A percentile compares a stretch with the other conserved stretches of the same genome.
Conservation (phyloP, 2,797 vertebrate genomes). For the Accipiter fasciatus region DNA sequence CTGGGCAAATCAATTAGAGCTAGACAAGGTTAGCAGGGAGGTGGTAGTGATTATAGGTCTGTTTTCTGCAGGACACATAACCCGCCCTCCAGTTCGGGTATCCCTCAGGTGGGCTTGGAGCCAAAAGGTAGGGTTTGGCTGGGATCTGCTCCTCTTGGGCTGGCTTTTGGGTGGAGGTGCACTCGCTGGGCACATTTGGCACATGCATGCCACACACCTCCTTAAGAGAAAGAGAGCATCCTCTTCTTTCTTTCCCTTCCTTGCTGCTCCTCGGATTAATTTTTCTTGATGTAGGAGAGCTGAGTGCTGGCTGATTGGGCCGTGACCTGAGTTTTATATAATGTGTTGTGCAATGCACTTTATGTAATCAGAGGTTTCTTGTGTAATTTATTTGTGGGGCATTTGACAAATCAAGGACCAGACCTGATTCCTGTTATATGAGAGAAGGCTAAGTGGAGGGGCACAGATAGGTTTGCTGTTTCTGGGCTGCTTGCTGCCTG, state of each 20-base stretch:
- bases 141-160: neutral
- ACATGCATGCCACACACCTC: accelerated
- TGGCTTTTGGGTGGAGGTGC: accelerated
- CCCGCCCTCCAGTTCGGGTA: neutral
- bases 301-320: neutral
- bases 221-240: neutral
- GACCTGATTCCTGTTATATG: neutral
- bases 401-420: neutral
- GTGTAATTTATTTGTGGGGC: constrained; percentile 5
- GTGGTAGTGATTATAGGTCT: neutral
- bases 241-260: neutral
- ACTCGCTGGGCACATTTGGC: accelerated
- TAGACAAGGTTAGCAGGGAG: accelerated
- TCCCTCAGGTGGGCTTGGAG: neutral
- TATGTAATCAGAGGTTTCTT: constrained; percentile 36
- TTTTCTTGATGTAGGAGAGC: neutral
- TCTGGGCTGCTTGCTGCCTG: neutral
- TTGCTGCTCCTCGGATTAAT: neutral
- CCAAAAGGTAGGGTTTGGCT: neutral
- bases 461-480: neutral
- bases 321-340: constrained; percentile 15
- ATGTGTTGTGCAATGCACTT: constrained; percentile 31
- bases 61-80: neutral
- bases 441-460: neutral
- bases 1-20: neutral